Conservation (phyloP, 2,797 vertebrate genomes). For the Myripristis jacobus region DNA sequence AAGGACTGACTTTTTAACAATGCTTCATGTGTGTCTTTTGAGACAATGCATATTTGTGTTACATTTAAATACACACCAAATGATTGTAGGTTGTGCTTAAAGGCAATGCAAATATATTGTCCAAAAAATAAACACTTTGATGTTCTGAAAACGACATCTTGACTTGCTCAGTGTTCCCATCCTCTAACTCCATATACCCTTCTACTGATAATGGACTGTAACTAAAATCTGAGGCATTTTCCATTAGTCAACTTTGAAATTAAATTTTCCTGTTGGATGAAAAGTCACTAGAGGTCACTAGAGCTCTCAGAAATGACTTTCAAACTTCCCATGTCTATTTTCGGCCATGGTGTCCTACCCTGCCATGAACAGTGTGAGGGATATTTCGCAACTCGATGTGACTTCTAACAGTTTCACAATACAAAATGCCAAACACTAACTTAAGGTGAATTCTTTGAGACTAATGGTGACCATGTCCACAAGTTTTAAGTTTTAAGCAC, state of each 20-base stretch:
- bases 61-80: background rate
- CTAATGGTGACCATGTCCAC: too few relatives aligned
- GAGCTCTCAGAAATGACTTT: slow-evolving; percentile 13
- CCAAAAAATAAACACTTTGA: too few relatives aligned
- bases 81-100: too few relatives aligned
- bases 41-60: background rate
- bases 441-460: too few relatives aligned
- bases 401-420: slow-evolving; percentile 21
- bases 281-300: slow-evolving; percentile 49
- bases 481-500: too few relatives aligned
- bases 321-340: slow-evolving; percentile 11
- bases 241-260: background rate
- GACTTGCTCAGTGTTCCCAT: background rate
- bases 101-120: background rate
- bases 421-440: slow-evolving; percentile 17
- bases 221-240: background rate
- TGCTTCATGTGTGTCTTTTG: too few relatives aligned
- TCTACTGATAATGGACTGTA: background rate
- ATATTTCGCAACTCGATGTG: slow-evolving; percentile 37
- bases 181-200: too few relatives aligned
- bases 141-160: background rate
- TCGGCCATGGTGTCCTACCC: slow-evolving; percentile 21
- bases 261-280: background rate
- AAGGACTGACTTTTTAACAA: too few relatives aligned
- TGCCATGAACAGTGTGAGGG: slow-evolving; percentile 13